Base-by-base conservation (phyloP, 2,797 vertebrate genomes). In the Odontamblyopus lacepedii region DNA sequence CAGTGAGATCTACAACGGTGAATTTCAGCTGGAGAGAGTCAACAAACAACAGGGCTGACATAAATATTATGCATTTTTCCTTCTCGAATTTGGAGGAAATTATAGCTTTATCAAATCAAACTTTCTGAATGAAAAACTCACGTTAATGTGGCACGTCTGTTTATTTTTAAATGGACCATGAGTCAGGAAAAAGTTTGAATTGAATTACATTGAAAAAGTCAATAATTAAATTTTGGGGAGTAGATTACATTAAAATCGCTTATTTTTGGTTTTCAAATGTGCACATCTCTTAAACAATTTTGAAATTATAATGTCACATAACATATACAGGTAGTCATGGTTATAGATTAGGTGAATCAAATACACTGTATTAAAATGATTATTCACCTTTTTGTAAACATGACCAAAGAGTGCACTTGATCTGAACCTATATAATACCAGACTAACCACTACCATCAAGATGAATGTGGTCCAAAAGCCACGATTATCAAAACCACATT, bases 401-500 rank as follows among this genome's bases (percentile, higher is more conserved):
- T 38, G 2, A 85, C 74, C 66, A 7, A 73, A 82, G 74, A 71
- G 59, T 83, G 32, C 70, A 69, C 68, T 64, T 63, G 76, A 35
- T 74, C 72, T 61, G 67, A 85, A 80, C 71, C 62, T 70, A 83
- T 84, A 75, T 71, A 32, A 60, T 73, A 8, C 35, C 7, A 30
- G 67, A 85, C 71, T 79, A 71, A 82, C 75, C 72, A 75, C 68
- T 63, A 83, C 83, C 78, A 67, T 80, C 67, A 70, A 71, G 55
- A 72, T 77, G 66, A 85, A 75, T 74, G 72, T 60, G 71, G 75
- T 79, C 75, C 71, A 88, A 12, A 38, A 87, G 84, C 81, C 83
- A 69, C 79, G 67, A 75, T 77, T 74, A 84, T 87, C 81, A 77
- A 81, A 89, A 85, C 73, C 75, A 74, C 74, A 71, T 63, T 82